Evolutionary conservation across 2,797 vertebrate genomes (phyloP).

Genomic region (Spinibarbus caldwelli): DNA sequence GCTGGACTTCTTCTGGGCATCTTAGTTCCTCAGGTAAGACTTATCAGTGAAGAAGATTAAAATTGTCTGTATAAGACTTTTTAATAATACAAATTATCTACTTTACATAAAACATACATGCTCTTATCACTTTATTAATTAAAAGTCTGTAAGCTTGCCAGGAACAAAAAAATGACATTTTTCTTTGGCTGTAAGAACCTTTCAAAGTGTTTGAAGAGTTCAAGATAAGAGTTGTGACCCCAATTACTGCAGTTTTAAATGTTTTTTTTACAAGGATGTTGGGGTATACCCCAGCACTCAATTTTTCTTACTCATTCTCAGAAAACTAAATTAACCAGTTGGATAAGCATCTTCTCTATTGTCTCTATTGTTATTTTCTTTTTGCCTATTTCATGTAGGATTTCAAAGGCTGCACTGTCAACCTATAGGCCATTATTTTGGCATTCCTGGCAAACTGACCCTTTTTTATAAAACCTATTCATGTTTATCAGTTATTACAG

Average conservation of each 20-base stretch:
- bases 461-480: too few species aligned
- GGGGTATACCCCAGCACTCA: neutral
- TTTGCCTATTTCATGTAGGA: too few species aligned
- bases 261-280: neutral
- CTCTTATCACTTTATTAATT: neutral
- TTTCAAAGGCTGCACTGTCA: too few species aligned
- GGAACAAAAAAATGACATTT: neutral
- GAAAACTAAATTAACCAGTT: too few species aligned
- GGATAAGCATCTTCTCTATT: too few species aligned
- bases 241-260: neutral
- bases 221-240: neutral
- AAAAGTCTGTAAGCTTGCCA: neutral
- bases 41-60: neutral
- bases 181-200: slow-evolving; percentile 10
- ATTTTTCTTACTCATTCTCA: neutral
- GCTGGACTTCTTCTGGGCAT: slow-evolving; percentile 89
- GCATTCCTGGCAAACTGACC: too few species aligned
- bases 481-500: too few species aligned
- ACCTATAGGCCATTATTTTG: too few species aligned
- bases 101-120: neutral
- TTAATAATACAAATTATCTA: neutral
- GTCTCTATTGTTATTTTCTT: too few species aligned
- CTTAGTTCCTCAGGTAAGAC: slow-evolving; percentile 91
- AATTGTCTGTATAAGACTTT: neutral
- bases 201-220: neutral